Conservation (phyloP, 37 sponge, comb jelly and placozoan species). For the Beroe forskalii region DNA sequence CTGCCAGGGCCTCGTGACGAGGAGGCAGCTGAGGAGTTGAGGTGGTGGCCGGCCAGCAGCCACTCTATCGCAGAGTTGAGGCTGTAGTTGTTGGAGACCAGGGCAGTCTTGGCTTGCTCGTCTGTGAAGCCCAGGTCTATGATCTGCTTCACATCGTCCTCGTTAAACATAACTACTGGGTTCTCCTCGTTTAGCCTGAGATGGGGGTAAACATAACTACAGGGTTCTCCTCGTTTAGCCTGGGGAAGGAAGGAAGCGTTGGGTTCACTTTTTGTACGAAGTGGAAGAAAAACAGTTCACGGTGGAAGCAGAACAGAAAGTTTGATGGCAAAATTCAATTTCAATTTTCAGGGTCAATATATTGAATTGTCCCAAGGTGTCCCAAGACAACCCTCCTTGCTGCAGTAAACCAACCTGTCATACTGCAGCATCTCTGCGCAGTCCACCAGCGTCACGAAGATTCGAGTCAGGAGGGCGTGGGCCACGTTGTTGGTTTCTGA, state of each 20-base stretch:
- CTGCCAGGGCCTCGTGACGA: background rate
- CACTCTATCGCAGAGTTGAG: conserved; percentile 59
- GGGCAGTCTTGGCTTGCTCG: conserved; percentile 48
- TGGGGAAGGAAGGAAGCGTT: no score
- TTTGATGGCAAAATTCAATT: no score
- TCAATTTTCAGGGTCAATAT: no score
- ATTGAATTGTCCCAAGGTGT: no score
- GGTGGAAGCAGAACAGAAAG: no score
- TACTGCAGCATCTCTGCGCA: conserved; percentile 57
- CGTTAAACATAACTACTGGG: conserved; percentile 20
- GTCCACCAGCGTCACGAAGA: conserved; percentile 46
- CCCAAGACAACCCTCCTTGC: no score
- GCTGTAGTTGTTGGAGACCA: conserved; percentile 54
- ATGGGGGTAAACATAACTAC: conserved; percentile 46
- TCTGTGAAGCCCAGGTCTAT: conserved; percentile 55
- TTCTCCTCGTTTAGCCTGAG: conserved; percentile 19
- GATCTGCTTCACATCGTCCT: conserved; percentile 55
- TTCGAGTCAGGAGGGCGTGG: conserved; percentile 7
- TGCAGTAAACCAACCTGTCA: no score
- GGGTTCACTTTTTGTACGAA: no score
- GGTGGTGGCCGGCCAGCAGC: conserved; percentile 42
- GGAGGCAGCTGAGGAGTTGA: background rate
- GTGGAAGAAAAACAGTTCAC: no score
- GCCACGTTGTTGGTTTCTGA: conserved; percentile 38
- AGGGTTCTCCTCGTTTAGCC: background rate